A percentile compares a stretch with the other conserved stretches of the same genome.
These are phyloP conservation scores for Lathamus discolor DNA, from an alignment of 2,113 vertebrate species.

Conservation along the genomic window DNA sequence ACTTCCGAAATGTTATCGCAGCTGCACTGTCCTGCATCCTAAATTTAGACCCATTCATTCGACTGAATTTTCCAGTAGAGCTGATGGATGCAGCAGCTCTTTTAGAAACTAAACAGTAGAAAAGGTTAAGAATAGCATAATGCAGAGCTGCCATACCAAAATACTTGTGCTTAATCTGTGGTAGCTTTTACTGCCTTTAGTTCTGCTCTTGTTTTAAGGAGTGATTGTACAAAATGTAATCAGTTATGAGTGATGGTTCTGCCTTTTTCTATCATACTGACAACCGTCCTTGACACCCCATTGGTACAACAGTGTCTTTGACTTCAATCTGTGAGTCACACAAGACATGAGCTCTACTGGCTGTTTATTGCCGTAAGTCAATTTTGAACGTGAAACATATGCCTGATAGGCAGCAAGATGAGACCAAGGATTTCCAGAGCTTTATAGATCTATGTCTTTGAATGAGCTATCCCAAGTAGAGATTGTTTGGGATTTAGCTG, in stretches of 20 bases:
- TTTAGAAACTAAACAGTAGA: background rate
- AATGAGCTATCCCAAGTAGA: background rate
- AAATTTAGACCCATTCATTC: constrained; percentile 58
- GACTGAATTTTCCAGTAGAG: constrained; percentile 40
- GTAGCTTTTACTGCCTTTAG: background rate
- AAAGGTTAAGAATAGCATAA: background rate
- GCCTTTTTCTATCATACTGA: background rate
- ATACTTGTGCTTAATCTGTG: background rate
- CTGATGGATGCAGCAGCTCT: background rate
- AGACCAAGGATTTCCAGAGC: background rate
- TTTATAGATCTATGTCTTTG: background rate
- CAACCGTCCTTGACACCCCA: background rate
- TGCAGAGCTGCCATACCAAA: background rate
- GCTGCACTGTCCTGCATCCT: constrained; percentile 56
- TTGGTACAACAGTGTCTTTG: background rate
- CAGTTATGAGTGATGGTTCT: background rate
- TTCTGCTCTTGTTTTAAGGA: background rate
- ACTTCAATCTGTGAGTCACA: background rate
- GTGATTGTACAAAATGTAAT: background rate
- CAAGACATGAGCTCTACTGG: background rate
- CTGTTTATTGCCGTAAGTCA: background rate
- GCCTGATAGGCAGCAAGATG: background rate
- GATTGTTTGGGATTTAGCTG: background rate
- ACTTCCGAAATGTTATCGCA: constrained; percentile 46
- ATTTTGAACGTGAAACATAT: background rate